Conservation (phyloP, 2,113 vertebrate species). For the Gallinago media region DNA sequence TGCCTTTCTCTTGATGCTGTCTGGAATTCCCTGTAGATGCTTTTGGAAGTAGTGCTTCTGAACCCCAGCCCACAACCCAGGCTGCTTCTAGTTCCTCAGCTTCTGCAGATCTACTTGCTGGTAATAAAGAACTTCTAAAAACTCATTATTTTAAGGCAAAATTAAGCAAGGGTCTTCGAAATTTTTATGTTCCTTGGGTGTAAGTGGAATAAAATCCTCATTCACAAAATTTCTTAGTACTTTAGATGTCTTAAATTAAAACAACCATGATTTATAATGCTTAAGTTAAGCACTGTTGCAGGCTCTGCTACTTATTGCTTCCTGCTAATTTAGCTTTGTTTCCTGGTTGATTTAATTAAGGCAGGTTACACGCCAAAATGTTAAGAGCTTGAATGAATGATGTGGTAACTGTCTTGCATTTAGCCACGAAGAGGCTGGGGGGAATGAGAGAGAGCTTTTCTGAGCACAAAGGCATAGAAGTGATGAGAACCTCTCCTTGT, state of each 20-base stretch:
- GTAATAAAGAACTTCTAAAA: conserved; percentile 77
- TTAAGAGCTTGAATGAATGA: background rate
- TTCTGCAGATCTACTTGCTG: conserved; percentile 92
- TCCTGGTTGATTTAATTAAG: background rate
- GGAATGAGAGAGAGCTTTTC: background rate
- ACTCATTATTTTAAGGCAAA: background rate
- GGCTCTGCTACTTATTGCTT: background rate
- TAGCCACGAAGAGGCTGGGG: background rate
- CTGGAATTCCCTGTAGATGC: conserved; percentile 86
- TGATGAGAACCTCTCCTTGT: background rate
- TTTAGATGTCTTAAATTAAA: background rate
- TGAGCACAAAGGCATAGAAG: background rate
- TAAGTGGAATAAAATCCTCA: background rate
- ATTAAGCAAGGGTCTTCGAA: background rate
- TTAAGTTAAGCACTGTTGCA: background rate
- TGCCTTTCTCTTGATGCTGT: conserved; percentile 80
- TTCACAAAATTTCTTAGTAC: background rate
- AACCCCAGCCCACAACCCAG: conserved; percentile 83
- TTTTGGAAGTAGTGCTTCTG: conserved; percentile 85
- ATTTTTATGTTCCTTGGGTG: background rate
- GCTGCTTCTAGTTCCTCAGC: conserved; percentile 84
- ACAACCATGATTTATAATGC: background rate
- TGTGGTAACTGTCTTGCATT: background rate
- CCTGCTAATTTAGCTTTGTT: background rate
- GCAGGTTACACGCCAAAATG: background rate